phyloP scores from a whole-genome alignment of 1,140 invertebrate genomes.

The Brachionus paranguensis region DNA sequence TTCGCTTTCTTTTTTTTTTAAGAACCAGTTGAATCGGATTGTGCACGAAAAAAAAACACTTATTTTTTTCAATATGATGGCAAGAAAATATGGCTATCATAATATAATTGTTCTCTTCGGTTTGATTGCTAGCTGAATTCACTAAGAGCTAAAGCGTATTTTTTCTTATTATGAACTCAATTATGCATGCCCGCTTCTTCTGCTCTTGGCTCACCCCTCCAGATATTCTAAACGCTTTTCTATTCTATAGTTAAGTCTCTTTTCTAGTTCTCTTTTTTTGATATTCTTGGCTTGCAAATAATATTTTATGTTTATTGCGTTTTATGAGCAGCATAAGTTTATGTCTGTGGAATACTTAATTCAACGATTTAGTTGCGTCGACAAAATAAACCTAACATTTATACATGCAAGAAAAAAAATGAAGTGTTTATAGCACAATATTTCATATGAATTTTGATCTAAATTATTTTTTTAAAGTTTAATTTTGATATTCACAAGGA shows the following conservation, averaged over 20 bases:
- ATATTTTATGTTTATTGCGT: neutral
- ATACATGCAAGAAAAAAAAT: neutral
- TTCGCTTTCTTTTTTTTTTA: neutral
- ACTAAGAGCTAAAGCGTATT: neutral
- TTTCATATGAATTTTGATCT: neutral
- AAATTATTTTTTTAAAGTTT: no score
- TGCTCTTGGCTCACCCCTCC: neutral
- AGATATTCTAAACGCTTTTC: neutral
- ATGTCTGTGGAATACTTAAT: neutral
- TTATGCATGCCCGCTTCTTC: neutral
- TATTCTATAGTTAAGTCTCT: neutral
- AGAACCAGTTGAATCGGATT: neutral
- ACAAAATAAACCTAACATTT: neutral
- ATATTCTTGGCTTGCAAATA: neutral
- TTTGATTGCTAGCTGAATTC: neutral
- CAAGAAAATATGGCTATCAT: neutral
- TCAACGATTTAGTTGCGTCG: neutral
- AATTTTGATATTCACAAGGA: no score
- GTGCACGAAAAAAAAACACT: neutral
- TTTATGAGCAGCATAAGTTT: neutral
- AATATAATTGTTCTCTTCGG: neutral
- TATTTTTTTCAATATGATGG: neutral
- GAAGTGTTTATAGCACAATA: neutral
- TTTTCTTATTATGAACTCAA: neutral
- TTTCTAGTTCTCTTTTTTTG: neutral